phyloP scores from a whole-genome alignment of 2,888 invertebrate genomes.

The Anthrax anthrax region DNA sequence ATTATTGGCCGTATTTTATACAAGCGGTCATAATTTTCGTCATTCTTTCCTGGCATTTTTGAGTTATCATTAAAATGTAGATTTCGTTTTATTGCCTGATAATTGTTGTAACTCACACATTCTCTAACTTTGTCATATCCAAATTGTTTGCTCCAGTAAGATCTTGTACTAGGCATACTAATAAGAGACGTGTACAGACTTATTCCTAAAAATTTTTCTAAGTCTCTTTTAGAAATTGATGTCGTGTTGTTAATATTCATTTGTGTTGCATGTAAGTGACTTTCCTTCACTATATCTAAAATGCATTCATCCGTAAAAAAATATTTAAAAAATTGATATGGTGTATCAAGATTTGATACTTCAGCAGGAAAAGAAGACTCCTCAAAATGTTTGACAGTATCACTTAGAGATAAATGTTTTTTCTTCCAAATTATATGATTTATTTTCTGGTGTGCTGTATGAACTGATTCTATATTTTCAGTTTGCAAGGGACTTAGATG shows the following conservation, averaged over 20 bases:
- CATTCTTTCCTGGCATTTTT: not conserved
- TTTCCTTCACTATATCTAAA: not conserved
- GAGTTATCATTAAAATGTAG: not conserved
- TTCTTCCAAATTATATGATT: no score
- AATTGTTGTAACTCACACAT: not conserved
- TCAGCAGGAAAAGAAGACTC: not conserved
- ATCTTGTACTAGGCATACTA: not conserved
- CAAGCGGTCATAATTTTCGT: not conserved
- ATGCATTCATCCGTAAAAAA: not conserved
- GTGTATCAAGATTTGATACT: not conserved
- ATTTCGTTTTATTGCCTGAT: not conserved
- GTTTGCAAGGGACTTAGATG: no score
- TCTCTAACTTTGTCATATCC: not conserved
- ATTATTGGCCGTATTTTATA: not conserved
- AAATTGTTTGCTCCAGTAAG: not conserved
- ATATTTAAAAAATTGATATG: not conserved
- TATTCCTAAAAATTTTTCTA: not conserved
- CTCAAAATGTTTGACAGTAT: no score
- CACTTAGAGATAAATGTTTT: no score
- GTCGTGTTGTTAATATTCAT: not conserved
- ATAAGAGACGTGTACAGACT: not conserved
- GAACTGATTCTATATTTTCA: no score
- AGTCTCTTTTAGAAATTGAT: not conserved
- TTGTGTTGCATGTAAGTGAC: not conserved
- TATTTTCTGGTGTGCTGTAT: no score